Percentiles rank a stretch among this genome's conserved stretches.
phyloP scores from a whole-genome alignment of 2,113 vertebrate species.

The Acrocephalus arundinaceus region DNA sequence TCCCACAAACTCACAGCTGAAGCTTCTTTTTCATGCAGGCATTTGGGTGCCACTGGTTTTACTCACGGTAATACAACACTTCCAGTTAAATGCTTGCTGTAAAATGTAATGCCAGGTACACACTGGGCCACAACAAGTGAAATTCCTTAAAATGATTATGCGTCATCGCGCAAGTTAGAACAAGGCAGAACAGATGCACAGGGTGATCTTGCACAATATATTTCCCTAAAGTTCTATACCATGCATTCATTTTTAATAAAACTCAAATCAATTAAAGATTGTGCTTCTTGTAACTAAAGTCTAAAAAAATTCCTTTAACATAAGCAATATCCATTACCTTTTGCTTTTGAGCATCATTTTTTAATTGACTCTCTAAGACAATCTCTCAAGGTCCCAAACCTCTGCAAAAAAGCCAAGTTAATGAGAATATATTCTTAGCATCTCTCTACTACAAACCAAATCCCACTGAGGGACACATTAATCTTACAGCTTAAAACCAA shows the following conservation, averaged over 20 bases:
- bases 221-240: neutral
- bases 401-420: neutral
- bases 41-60: conserved; percentile 6
- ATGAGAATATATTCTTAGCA: neutral
- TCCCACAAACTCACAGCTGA: conserved; percentile 30
- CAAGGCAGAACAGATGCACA: neutral
- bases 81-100: neutral
- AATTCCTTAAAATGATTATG: conserved; percentile 40
- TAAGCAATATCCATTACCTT: neutral
- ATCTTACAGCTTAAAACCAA: neutral
- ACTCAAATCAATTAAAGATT: neutral
- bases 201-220: neutral
- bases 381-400: neutral
- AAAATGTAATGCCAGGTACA: conserved; percentile 13
- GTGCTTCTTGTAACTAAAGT: neutral
- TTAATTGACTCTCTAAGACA: neutral
- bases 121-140: neutral
- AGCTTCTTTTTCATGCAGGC: neutral
- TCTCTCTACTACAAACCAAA: neutral
- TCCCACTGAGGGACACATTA: neutral
- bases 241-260: neutral
- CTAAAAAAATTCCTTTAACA: neutral
- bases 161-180: conserved; percentile 13
- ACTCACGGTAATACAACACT: conserved; percentile 11
- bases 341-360: neutral